Evolutionary conservation across 2,797 vertebrate species (phyloP).

Genomic region (Orestias chungarensis): DNA sequence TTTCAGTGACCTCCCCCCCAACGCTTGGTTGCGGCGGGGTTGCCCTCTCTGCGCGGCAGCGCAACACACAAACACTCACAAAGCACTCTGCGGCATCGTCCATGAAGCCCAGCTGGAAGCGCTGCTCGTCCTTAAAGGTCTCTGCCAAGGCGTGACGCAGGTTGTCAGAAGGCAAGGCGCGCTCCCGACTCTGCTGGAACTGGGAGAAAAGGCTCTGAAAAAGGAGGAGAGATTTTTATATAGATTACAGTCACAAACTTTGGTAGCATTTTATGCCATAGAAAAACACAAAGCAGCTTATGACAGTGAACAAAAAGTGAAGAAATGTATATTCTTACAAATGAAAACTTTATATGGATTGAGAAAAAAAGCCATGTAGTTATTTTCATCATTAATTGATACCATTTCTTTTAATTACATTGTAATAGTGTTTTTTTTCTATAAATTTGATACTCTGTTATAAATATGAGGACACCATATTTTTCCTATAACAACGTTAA

Average conservation of each 20-base stretch:
- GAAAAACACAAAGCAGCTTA: not conserved
- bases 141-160: slow-evolving; percentile 97
- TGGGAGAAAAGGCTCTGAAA: slow-evolving; percentile 94
- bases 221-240: slow-evolving; percentile 24
- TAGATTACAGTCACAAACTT: not conserved
- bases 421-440: too few species aligned
- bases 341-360: too few species aligned
- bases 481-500: not conserved
- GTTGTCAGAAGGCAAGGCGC: slow-evolving; percentile 94
- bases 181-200: slow-evolving; percentile 94
- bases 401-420: too few species aligned
- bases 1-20: slow-evolving; percentile 73
- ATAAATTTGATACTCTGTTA: not conserved
- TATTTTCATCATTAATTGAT: too few species aligned
- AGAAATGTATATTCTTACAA: too few species aligned
- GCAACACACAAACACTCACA: slow-evolving; percentile 81
- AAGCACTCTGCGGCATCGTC: slow-evolving; percentile 99
- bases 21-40: slow-evolving; percentile 64
- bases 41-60: slow-evolving; percentile 37
- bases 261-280: not conserved
- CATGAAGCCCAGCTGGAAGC: slow-evolving; percentile 98
- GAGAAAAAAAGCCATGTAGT: too few species aligned
- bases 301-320: too few species aligned
- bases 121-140: slow-evolving; percentile 97
- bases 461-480: not conserved